Conservation (phyloP, 2,113 vertebrate species). For the Chaenocephalus aceratus region DNA sequence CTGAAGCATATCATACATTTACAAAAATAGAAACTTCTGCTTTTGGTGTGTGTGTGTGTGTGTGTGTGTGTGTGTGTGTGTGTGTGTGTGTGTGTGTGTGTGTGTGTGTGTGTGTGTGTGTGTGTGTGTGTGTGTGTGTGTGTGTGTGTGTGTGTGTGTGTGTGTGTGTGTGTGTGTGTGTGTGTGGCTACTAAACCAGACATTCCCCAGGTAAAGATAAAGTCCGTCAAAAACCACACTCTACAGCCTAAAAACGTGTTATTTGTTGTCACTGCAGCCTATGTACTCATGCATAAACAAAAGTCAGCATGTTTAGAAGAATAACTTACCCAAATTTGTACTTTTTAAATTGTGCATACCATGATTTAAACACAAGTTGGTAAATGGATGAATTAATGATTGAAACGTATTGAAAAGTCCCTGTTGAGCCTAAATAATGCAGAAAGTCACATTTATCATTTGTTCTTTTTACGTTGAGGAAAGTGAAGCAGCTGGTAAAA, state of each 20-base stretch:
- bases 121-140: not conserved
- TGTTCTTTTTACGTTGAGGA: not conserved
- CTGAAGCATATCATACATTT: too few relatives aligned
- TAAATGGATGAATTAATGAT: not conserved
- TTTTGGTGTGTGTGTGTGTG: not conserved
- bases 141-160: not conserved
- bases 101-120: not conserved
- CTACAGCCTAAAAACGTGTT: not conserved
- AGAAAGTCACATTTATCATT: not conserved
- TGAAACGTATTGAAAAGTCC: too few relatives aligned
- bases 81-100: not conserved
- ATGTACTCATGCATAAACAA: not conserved
- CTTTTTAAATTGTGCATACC: slow-evolving; percentile 17
- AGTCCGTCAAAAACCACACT: not conserved
- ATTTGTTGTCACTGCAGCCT: not conserved
- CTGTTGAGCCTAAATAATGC: not conserved
- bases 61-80: not conserved
- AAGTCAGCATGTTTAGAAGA: not conserved
- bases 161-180: not conserved
- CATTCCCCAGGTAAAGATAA: not conserved
- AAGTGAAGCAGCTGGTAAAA: not conserved
- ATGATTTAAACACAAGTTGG: not conserved
- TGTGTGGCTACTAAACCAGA: not conserved
- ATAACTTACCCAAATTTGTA: not conserved
- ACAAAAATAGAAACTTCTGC: too few relatives aligned